phyloP scores from a whole-genome alignment of 2,797 vertebrate genomes.

The Pantherophis vulpinus region DNA sequence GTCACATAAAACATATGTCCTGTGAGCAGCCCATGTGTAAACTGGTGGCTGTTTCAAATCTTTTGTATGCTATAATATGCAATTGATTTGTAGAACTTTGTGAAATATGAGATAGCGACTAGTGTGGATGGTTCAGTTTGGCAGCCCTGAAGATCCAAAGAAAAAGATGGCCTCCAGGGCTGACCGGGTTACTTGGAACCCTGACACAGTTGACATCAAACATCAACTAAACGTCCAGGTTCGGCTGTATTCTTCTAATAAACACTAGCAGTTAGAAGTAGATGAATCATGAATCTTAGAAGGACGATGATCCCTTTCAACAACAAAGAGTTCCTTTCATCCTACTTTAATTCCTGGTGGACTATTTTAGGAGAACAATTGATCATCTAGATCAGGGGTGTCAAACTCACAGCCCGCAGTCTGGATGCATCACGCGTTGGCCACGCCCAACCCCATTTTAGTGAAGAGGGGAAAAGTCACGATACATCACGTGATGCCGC shows the following conservation, averaged over 20 bases:
- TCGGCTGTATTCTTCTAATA: background rate
- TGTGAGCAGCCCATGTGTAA: background rate
- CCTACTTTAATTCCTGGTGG: background rate
- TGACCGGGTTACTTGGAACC: too few species aligned
- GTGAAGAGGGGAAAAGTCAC: too few species aligned
- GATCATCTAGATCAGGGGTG: background rate
- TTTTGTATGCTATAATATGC: background rate
- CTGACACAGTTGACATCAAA: background rate
- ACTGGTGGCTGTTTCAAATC: background rate
- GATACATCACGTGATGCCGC: too few species aligned
- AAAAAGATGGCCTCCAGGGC: too few species aligned
- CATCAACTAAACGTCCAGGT: background rate
- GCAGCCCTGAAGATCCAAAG: too few species aligned
- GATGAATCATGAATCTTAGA: background rate
- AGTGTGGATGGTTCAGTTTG: background rate
- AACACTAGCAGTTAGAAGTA: background rate
- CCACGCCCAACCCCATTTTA: too few species aligned
- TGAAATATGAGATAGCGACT: background rate
- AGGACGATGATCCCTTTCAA: background rate
- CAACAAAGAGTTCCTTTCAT: background rate
- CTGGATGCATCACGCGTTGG: too few species aligned
- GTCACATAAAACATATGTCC: background rate
- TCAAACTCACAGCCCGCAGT: too few species aligned
- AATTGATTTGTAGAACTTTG: background rate
- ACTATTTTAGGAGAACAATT: background rate